Percentiles rank a stretch among this genome's conserved stretches.
phyloP scores from a whole-genome alignment of 2,113 vertebrate species.

The Alectura lathami region DNA sequence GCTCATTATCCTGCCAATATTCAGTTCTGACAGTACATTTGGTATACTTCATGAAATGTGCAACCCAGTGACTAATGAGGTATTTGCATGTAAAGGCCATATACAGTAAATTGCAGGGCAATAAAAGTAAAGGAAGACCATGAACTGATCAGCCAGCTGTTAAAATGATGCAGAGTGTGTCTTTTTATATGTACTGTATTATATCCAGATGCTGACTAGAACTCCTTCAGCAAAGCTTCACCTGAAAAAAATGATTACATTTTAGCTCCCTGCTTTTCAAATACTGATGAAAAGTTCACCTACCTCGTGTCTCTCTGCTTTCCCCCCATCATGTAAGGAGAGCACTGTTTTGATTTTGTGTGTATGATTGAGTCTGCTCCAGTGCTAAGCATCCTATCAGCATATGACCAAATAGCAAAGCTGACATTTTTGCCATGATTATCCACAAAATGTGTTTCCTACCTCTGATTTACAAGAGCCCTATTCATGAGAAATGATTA shows the following conservation, averaged over 20 bases:
- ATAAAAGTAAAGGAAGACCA: slow-evolving; percentile 57
- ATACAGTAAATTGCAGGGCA: slow-evolving; percentile 26
- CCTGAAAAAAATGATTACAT: slow-evolving; percentile 2
- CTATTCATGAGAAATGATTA: slow-evolving; percentile 73
- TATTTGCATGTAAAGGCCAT: slow-evolving; percentile 57
- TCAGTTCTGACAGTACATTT: slow-evolving; percentile 73
- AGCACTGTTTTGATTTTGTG: slow-evolving; percentile 42
- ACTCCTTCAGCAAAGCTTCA: background rate
- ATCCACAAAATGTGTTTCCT: slow-evolving; percentile 51
- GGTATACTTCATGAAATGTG: slow-evolving; percentile 48
- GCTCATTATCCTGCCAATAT: slow-evolving; percentile 67
- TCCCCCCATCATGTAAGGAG: background rate
- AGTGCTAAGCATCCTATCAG: slow-evolving; percentile 44
- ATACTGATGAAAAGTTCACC: slow-evolving; percentile 26
- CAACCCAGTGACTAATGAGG: slow-evolving; percentile 59
- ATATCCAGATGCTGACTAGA: slow-evolving; percentile 37
- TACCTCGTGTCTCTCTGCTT: background rate
- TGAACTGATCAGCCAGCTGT: slow-evolving; percentile 58
- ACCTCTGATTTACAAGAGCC: slow-evolving; percentile 69
- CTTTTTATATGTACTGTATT: slow-evolving; percentile 46
- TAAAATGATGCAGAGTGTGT: slow-evolving; percentile 40
- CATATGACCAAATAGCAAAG: slow-evolving; percentile 46
- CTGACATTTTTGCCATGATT: slow-evolving; percentile 57
- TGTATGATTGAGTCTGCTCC: background rate
- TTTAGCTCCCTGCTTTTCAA: slow-evolving; percentile 28